A percentile compares a stretch with the other conserved stretches of the same genome.
phyloP scores from a whole-genome alignment of 2,797 vertebrate genomes.

The Salarias fasciatus region DNA sequence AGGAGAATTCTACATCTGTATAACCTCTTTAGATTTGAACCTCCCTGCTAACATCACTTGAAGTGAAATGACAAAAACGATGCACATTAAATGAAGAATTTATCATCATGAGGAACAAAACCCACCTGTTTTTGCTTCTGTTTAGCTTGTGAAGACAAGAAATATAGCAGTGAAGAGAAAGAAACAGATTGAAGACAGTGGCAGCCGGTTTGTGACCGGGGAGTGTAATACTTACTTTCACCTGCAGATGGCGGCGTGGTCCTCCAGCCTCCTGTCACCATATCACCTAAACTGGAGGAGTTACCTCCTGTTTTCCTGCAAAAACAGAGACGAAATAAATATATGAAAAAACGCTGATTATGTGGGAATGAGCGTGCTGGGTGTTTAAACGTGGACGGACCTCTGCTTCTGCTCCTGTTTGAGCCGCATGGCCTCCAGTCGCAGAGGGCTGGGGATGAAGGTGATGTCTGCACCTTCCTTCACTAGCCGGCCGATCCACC shows the following conservation, averaged over 20 bases:
- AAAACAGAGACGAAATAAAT: slow-evolving; percentile 19
- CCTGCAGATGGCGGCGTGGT: slow-evolving; percentile 95
- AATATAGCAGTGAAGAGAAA: slow-evolving; percentile 74
- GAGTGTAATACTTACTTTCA: slow-evolving; percentile 80
- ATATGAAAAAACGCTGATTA: too few species aligned
- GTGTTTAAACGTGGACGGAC: slow-evolving; percentile 60
- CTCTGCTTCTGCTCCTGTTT: slow-evolving; percentile 97
- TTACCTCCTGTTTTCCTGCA: slow-evolving; percentile 91
- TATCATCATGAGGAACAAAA: slow-evolving; percentile 29
- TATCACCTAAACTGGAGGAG: slow-evolving; percentile 91
- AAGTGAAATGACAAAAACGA: too few species aligned
- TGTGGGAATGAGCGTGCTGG: background rate
- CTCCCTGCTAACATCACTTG: too few species aligned
- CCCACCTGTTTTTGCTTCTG: slow-evolving; percentile 99
- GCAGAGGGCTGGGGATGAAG: slow-evolving; percentile 96
- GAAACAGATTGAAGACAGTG: slow-evolving; percentile 3
- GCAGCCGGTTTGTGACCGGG: slow-evolving; percentile 3
- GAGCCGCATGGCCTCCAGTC: slow-evolving; percentile 93
- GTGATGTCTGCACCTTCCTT: slow-evolving; percentile 95
- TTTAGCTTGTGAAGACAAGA: slow-evolving; percentile 91
- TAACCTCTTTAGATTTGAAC: too few species aligned
- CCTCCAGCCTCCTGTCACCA: slow-evolving; percentile 90
- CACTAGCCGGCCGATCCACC: slow-evolving; percentile 97
- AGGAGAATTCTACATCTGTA: too few species aligned
- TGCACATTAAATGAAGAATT: too few species aligned